A percentile compares a stretch with the other conserved stretches of the same genome.
Evolutionary conservation across 2,797 vertebrate species (phyloP).

Genomic region (Dallia pectoralis): DNA sequence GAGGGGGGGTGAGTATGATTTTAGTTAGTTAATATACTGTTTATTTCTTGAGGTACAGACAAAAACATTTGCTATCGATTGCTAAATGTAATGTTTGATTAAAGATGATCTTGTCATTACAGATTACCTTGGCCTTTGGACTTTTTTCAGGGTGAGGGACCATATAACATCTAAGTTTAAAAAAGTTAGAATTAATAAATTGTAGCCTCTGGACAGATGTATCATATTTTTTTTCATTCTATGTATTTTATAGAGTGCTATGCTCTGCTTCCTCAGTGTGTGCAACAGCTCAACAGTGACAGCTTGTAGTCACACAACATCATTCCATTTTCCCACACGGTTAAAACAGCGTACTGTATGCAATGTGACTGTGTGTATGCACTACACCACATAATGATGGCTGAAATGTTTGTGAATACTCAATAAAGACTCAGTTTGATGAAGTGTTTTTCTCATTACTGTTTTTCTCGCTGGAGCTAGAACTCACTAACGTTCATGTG

Average conservation of each 20-base stretch:
- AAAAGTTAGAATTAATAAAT: background rate
- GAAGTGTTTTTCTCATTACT: background rate
- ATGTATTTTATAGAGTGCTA: background rate
- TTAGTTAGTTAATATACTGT: no score
- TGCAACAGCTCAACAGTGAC: background rate
- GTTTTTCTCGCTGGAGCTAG: no score
- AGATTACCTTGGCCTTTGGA: no score
- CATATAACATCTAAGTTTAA: no score
- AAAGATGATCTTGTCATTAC: no score
- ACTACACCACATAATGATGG: slow-evolving; percentile 46
- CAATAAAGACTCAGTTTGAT: background rate
- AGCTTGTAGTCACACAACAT: background rate
- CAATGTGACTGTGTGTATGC: slow-evolving; percentile 39
- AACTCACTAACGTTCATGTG: no score
- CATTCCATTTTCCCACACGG: slow-evolving; percentile 47
- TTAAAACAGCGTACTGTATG: slow-evolving; percentile 36
- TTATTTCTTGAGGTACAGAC: no score
- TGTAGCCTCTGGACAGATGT: background rate
- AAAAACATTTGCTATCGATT: no score
- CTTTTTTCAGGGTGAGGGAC: no score
- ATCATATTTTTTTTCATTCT: background rate
- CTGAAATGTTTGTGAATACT: slow-evolving; percentile 19
- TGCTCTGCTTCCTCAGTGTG: background rate
- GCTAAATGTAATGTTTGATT: no score
- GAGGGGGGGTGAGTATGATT: no score